Conservation (phyloP, 2,888 invertebrate genomes). For the Keiferia lycopersicella region DNA sequence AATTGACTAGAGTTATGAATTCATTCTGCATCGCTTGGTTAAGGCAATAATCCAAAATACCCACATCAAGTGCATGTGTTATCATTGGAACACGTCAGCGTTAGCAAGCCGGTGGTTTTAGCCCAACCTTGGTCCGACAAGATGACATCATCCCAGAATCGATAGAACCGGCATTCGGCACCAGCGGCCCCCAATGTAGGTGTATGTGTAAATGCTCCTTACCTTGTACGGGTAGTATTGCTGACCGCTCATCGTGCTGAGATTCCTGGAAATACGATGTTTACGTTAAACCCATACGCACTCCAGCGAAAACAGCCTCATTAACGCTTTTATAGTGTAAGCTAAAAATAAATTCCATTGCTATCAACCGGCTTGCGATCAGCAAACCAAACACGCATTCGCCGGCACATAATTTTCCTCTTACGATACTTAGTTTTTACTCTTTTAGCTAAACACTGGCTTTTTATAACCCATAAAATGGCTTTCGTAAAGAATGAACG, state of each 20-base stretch:
- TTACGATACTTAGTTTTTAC: neutral
- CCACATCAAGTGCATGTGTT: slow-evolving; percentile 6
- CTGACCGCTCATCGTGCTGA: slow-evolving; percentile 86
- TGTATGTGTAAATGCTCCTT: slow-evolving; percentile 57
- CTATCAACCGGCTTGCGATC: slow-evolving; percentile 58
- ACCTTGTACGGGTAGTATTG: slow-evolving; percentile 95
- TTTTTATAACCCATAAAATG: neutral
- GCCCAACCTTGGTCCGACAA: slow-evolving; percentile 51
- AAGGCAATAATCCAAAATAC: neutral
- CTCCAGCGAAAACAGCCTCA: slow-evolving; percentile 41
- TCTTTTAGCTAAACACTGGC: slow-evolving; percentile 22
- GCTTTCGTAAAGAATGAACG: neutral
- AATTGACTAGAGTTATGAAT: neutral
- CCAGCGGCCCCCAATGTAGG: slow-evolving; percentile 45
- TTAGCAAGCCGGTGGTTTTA: slow-evolving; percentile 34
- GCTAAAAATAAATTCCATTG: slow-evolving; percentile 64
- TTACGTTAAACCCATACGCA: slow-evolving; percentile 26
- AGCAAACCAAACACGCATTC: slow-evolving; percentile 52
- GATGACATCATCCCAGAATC: slow-evolving; percentile 76
- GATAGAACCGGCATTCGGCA: slow-evolving; percentile 40
- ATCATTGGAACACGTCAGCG: slow-evolving; percentile 4
- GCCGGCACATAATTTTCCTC: slow-evolving; percentile 25
- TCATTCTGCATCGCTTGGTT: neutral
- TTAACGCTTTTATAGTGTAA: slow-evolving; percentile 41
- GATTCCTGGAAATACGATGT: slow-evolving; percentile 56